These are phyloP conservation scores for Hemitrygon akajei DNA, from an alignment of 2,797 vertebrate species.

Conservation along the genomic window DNA sequence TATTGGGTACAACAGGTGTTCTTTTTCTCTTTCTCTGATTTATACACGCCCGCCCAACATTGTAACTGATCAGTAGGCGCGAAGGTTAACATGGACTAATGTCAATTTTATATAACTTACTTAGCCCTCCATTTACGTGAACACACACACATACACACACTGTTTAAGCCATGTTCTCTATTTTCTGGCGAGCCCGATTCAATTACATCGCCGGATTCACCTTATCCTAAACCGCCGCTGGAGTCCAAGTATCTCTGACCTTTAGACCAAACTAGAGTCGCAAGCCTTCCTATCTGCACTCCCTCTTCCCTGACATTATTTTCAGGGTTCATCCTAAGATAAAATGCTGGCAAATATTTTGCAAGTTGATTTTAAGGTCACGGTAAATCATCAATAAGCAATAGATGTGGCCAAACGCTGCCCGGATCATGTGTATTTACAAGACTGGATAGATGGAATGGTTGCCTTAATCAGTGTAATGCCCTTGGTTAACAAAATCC, in stretches of 20 bases:
- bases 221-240: background rate
- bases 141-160: too few species aligned
- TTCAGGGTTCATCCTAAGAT: background rate
- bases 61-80: background rate
- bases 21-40: background rate
- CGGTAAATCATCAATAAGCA: too few species aligned
- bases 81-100: background rate
- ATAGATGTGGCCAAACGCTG: background rate
- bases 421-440: background rate
- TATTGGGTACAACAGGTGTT: background rate
- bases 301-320: background rate
- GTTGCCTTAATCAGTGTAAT: background rate
- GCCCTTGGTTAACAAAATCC: background rate
- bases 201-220: background rate
- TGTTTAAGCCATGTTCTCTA: background rate
- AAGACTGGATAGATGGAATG: background rate
- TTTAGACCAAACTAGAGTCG: background rate
- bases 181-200: too few species aligned
- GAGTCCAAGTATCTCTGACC: background rate
- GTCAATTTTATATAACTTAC: background rate
- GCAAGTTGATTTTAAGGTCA: background rate
- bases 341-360: background rate
- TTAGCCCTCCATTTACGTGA: too few species aligned
- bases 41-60: background rate
- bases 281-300: background rate